Percentiles rank a stretch among this genome's conserved stretches.
These are phyloP conservation scores for Auanema freiburgensis DNA, from an alignment of 2,888 invertebrate genomes.

Conservation along the genomic window DNA sequence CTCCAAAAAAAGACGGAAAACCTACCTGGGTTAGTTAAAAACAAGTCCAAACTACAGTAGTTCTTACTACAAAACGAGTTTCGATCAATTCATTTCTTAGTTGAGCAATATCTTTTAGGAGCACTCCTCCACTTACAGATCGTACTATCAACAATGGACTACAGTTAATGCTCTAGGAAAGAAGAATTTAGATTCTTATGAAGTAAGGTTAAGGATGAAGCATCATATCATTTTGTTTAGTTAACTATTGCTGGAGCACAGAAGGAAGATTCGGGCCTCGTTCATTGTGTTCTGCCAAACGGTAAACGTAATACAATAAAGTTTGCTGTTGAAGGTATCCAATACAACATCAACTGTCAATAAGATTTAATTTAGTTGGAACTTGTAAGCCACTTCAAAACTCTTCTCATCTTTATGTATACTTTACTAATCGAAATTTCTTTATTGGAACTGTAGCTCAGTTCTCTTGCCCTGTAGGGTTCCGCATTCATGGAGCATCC, in stretches of 20 bases:
- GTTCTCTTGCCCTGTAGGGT: slow-evolving; percentile 56
- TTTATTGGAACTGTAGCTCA: slow-evolving; percentile 56
- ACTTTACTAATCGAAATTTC: slow-evolving; percentile 41
- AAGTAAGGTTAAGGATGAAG: slow-evolving; percentile 28
- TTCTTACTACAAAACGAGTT: no score
- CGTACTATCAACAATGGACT: slow-evolving; percentile 59
- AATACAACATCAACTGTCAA: background rate
- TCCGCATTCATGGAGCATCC: slow-evolving; percentile 59
- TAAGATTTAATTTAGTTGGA: slow-evolving; percentile 35
- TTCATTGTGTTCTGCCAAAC: slow-evolving; percentile 83
- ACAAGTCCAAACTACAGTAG: no score
- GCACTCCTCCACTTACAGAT: slow-evolving; percentile 59
- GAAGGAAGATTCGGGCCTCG: slow-evolving; percentile 81
- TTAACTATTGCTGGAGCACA: slow-evolving; percentile 80
- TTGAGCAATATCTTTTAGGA: slow-evolving; percentile 53
- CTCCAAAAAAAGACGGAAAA: slow-evolving; percentile 35
- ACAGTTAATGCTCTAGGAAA: slow-evolving; percentile 38
- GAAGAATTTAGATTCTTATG: slow-evolving; percentile 47
- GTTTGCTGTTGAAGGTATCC: slow-evolving; percentile 47
- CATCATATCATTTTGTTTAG: slow-evolving; percentile 18
- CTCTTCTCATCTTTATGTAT: slow-evolving; percentile 37
- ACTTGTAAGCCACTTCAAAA: slow-evolving; percentile 45
- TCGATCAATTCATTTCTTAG: background rate
- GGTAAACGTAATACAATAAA: slow-evolving; percentile 70
- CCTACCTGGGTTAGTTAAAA: slow-evolving; percentile 53